These are phyloP conservation scores for Tetrao urogallus DNA, from an alignment of 2,113 vertebrate species.

Conservation along the genomic window DNA sequence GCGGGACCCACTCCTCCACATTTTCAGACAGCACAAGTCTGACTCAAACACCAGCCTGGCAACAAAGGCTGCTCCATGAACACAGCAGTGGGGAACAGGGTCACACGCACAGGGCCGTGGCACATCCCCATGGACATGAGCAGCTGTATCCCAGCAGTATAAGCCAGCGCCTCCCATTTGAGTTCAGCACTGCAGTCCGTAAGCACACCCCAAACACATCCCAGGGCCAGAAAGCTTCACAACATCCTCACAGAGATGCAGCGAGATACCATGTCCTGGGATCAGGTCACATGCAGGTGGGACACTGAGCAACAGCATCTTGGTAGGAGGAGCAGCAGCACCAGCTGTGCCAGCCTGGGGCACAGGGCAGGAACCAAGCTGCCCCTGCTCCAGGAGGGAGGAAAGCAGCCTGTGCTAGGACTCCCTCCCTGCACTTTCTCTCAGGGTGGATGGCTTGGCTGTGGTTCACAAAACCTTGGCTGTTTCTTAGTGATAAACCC, in stretches of 20 bases:
- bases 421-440: background rate
- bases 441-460: background rate
- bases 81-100: background rate
- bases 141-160: background rate
- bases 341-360: background rate
- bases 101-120: background rate
- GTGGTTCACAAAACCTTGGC: background rate
- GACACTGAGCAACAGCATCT: background rate
- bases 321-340: background rate
- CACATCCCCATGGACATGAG: fast-evolving
- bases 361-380: background rate
- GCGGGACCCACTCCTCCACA: fast-evolving
- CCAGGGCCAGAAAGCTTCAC: background rate
- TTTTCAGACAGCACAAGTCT: fast-evolving
- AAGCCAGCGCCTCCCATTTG: background rate
- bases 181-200: background rate
- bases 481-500: conserved; percentile 20
- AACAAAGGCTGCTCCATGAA: background rate
- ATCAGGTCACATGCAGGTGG: background rate
- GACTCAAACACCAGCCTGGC: background rate
- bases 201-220: background rate
- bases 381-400: background rate
- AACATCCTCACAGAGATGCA: background rate
- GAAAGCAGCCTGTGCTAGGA: background rate
- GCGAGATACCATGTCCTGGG: background rate